Base-by-base conservation (phyloP, 2,888 invertebrate species). In the Hypolimnas misippus region DNA sequence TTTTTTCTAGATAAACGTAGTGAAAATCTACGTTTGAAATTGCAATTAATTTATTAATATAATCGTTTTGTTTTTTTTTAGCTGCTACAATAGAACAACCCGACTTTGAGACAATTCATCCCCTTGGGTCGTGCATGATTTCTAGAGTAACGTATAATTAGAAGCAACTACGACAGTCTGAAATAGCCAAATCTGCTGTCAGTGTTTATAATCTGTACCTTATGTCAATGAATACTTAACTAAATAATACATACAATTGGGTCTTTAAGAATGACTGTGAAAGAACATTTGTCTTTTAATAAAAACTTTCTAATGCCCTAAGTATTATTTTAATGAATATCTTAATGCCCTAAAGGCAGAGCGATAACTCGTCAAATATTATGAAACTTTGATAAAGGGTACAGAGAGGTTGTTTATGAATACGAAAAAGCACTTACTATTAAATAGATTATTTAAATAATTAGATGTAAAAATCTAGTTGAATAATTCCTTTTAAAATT, bases 81-180 rank as follows among this genome's bases (percentile, higher is more conserved):
- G 96, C 94, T 96, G 95, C 94, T 96, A 96, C 95, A 96, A 96
- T 93, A 94, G 96, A 94, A 96, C 95, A 76, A 96, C 96, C 80
- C 94, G 95, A 83, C 94, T 95, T 88, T 95, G 94, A 95, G 82
- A 86, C 73, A 70, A 76, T 75, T 80, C 77, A 77, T 77, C 81
- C 79, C 75, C 81, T 79, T 77, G 76, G 83, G 81, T 82, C 85
- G 84, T 83, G 89, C 89, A 89, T 89, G 89, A 67, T 58, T 71
- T 67, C 67, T 74, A 72, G 71, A 54, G 64, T 66, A 68, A 68
- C 46, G 68, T 71, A 69, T 66, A 66, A 21, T 68, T 83, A 82
- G 82, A 73, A 63, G 71, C 74, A 77, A 75, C 68, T 69, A 71
- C 73, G 72, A 77, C 73, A 76, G 75, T 78, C 75, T 74, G 75